Base-by-base conservation (phyloP, 2,113 vertebrate genomes). In the Zosterops lateralis region DNA sequence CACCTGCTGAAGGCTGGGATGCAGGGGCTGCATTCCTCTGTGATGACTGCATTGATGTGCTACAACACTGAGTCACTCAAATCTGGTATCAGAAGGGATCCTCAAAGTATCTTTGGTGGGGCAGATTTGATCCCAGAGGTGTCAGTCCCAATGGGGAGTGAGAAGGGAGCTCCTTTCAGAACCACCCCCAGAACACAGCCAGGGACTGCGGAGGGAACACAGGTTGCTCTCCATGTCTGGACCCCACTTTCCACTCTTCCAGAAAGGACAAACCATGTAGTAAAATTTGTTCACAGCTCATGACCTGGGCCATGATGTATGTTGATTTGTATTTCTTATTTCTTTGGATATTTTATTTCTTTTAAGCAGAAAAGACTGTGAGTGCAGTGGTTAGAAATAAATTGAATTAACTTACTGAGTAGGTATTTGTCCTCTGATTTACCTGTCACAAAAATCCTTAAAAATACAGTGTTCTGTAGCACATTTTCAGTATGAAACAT, bases 111-210 rank as follows among this genome's bases (percentile, higher is more conserved):
- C 31, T 48, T 62, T 68, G 72, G 11, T 3, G 40, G 29, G 28
- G 38, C 29, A 5, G 1, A 11, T 22, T 19, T 15, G 48, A n/a
- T 60, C 16, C 45, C n/a, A 76, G 58, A 48, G 28, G n/a, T 31
- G 32, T 22, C 48, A 58, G 26, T 6, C 0, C 0, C 79, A 42
- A 4, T 14, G 34, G n/a, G 75, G 45, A 66, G 14, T 0, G 4
- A 74, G 66, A n/a, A 13, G 17, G 16, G n/a, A 74, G n/a, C 28
- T 71, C 17, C 21, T 51, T 22, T 14, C 80, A 44, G 4, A 1
- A 3, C 25, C 32, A 51, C 6, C 72, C 40, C 20, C 42, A 87
- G 29, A 40, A 4, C 75, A 36, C 17, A 74, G 18, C 15, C 0
- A 1, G 26, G 50, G 29, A 10, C 50, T 47, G 32, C 64, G 29